Evolutionary conservation across 2,888 invertebrate species (phyloP).

Genomic region (Busseola fusca): DNA sequence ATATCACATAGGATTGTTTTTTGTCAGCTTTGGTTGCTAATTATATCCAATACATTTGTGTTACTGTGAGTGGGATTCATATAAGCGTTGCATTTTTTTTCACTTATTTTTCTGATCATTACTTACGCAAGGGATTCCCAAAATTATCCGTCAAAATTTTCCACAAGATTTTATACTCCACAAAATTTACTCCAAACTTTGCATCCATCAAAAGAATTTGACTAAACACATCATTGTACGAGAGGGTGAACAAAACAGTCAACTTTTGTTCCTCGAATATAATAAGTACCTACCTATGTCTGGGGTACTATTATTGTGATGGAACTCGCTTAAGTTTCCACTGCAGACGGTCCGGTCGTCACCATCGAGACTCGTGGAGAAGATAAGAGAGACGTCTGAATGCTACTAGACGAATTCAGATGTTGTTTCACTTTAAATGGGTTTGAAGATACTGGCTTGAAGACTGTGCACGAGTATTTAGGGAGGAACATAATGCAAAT

Average conservation of each 20-base stretch:
- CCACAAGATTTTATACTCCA: slow-evolving; percentile 17
- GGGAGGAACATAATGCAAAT: not conserved
- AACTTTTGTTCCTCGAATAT: slow-evolving; percentile 46
- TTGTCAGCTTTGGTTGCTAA: no score
- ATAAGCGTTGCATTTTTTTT: no score
- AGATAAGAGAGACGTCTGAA: slow-evolving; percentile 32
- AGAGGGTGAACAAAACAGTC: slow-evolving; percentile 51
- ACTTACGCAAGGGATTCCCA: not conserved
- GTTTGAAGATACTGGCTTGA: slow-evolving; percentile 15
- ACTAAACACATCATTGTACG: slow-evolving; percentile 51
- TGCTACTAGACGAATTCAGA: slow-evolving; percentile 7
- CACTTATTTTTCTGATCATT: not conserved
- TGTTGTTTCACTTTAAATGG: slow-evolving; percentile 20
- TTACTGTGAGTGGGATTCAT: no score
- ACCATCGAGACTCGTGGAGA: slow-evolving; percentile 32
- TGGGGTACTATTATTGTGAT: slow-evolving; percentile 41
- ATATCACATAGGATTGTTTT: no score
- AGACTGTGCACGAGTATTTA: not conserved
- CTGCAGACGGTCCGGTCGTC: slow-evolving; percentile 27
- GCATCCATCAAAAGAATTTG: slow-evolving; percentile 50
- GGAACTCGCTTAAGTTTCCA: slow-evolving; percentile 46
- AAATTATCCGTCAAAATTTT: slow-evolving; percentile 23
- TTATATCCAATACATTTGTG: no score
- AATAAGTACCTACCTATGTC: slow-evolving; percentile 30
- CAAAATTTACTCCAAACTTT: slow-evolving; percentile 32